Base-by-base conservation (phyloP, 1,140 invertebrate genomes). In the Drosophila serrata region DNA sequence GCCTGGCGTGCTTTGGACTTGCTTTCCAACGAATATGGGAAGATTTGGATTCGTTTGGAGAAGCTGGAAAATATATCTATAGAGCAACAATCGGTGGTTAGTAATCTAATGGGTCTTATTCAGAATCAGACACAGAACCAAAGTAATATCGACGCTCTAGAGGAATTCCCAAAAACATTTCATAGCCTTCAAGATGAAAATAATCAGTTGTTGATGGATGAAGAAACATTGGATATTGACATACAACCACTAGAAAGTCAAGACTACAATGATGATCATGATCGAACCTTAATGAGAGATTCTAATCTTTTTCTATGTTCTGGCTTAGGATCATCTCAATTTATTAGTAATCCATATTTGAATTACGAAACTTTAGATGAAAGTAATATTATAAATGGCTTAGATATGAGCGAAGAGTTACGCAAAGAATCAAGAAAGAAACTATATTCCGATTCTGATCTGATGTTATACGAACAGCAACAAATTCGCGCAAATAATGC, bases 1-100 rank as follows among this genome's bases (percentile, higher is more conserved):
- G 97, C 97, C 1, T 98, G 97, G 97, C 94, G 97, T 69, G 97
- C 97, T 3, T 93, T 99, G 57, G 97, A 98, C 91, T 94, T 98
- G 39, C 94, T 99, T 7, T 98, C 97, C 19, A 96, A 97, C 80
- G 98, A 98, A 91, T 98, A 98, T 84, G 96, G 98, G 15, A 97
- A 97, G 90, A 98, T 99, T 96, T 98, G 97, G 97, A 96, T 97
- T 90, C 94, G 97, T 57, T 94, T 99, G 48, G 97, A 99, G 86
- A 97, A 98, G 92, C 93, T 98, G n/a, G 98, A 99, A 92, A 95
- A 96, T 40, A 94, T 98, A 45, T 94, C 98, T 1, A 96, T 96
- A 84, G 97, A 98, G 88, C 97, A 98, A 93, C 97, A 98, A 91
- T 96, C 96, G 69, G 97, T 98, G n/a, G 98, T 98, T 61, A 95